Percentiles rank a stretch among this genome's conserved stretches.
phyloP scores from a whole-genome alignment of 2,113 vertebrate species.

The Aegotheles bennettii region DNA sequence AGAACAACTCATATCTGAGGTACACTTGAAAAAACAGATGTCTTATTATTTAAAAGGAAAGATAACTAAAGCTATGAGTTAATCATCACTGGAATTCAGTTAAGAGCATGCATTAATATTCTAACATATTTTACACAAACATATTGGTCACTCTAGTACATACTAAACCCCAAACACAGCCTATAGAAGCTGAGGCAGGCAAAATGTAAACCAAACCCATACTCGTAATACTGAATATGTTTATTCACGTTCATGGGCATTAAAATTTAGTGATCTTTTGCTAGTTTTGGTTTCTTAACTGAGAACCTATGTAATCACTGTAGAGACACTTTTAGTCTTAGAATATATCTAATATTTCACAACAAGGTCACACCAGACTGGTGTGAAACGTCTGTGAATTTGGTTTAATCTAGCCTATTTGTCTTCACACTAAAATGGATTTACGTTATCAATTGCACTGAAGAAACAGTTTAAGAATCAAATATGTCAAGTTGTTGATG shows the following conservation, averaged over 20 bases:
- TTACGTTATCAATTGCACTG: not conserved
- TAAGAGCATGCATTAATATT: not conserved
- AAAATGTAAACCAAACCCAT: not conserved
- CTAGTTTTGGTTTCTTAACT: not conserved
- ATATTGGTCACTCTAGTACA: not conserved
- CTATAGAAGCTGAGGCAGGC: not conserved
- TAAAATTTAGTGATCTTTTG: not conserved
- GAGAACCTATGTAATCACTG: not conserved
- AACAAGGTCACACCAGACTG: not conserved
- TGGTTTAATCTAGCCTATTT: not conserved
- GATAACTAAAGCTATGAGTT: not conserved
- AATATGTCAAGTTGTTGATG: not conserved
- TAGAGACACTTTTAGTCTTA: not conserved
- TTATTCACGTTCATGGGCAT: not conserved
- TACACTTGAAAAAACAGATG: not conserved
- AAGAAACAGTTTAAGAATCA: not conserved
- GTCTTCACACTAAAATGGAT: not conserved
- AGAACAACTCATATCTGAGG: not conserved
- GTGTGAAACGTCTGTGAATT: not conserved
- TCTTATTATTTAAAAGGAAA: not conserved
- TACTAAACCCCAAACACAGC: not conserved
- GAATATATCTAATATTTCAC: not conserved
- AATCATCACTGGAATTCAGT: not conserved
- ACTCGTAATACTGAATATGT: not conserved
- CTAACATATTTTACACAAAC: not conserved